A percentile compares a stretch with the other conserved stretches of the same genome.
phyloP scores from a whole-genome alignment of 2,113 vertebrate genomes.

The Acrocephalus kingi region DNA sequence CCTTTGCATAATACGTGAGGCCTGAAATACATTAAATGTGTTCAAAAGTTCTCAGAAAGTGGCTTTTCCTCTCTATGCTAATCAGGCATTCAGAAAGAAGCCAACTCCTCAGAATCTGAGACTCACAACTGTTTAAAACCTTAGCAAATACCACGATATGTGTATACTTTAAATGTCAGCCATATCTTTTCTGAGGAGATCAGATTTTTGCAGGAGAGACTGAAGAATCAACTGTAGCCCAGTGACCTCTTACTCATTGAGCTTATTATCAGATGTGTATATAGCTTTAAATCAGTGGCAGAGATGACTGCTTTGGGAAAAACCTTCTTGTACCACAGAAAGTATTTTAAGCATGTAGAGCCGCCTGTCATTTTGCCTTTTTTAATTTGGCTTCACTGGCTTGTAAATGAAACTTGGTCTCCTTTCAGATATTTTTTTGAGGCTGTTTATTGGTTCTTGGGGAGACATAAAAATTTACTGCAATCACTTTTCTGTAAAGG shows the following conservation, averaged over 20 bases:
- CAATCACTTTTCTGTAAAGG: background rate
- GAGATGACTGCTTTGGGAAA: background rate
- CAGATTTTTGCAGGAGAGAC: background rate
- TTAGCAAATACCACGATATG: constrained; percentile 25
- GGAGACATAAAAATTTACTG: background rate
- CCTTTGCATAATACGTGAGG: background rate
- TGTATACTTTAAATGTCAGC: constrained; percentile 15
- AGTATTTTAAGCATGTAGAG: background rate
- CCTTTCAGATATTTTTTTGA: background rate
- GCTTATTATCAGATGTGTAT: background rate
- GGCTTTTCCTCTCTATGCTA: background rate
- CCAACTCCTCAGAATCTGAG: background rate
- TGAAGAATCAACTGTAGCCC: background rate
- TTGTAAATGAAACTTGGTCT: background rate
- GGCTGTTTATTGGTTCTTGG: background rate
- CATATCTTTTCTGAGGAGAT: background rate
- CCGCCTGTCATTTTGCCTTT: background rate
- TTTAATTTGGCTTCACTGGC: background rate
- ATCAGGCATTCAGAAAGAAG: background rate
- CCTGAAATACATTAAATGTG: background rate
- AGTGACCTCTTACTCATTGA: background rate
- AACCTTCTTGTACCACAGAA: background rate
- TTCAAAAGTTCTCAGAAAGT: background rate
- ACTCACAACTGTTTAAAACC: constrained; percentile 2
- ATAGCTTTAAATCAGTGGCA: background rate